Conservation (phyloP, 2,797 vertebrate species). For the Dendrocincla fuliginosa region DNA sequence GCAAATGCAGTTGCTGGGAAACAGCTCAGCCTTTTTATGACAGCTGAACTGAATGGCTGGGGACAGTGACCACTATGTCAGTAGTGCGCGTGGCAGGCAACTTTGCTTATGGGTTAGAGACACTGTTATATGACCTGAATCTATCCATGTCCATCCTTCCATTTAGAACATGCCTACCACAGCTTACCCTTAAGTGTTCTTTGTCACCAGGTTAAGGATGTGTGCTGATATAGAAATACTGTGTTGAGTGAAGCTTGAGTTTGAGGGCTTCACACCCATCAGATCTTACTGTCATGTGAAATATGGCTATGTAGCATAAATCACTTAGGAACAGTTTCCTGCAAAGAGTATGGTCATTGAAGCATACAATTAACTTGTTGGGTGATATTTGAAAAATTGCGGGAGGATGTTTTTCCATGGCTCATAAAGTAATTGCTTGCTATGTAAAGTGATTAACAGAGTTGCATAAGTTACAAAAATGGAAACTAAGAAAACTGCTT, state of each 20-base stretch:
- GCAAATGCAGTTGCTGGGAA: neutral
- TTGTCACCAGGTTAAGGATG: neutral
- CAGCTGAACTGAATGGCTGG: neutral
- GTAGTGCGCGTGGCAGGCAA: accelerated
- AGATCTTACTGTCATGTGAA: neutral
- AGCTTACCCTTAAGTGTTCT: neutral
- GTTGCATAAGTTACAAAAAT: neutral
- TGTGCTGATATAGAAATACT: neutral
- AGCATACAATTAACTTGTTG: neutral
- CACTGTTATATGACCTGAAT: neutral
- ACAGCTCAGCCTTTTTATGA: neutral
- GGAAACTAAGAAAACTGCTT: neutral
- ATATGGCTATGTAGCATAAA: neutral
- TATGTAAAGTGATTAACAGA: neutral
- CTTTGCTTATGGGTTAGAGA: neutral
- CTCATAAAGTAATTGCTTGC: neutral
- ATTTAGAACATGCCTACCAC: neutral
- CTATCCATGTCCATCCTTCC: neutral
- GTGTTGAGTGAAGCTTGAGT: neutral
- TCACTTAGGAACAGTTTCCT: neutral
- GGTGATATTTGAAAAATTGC: neutral
- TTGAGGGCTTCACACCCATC: neutral
- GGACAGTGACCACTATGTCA: neutral
- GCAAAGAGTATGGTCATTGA: neutral
- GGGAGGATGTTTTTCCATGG: neutral